A percentile compares a stretch with the other conserved stretches of the same genome.
Evolutionary conservation across 2,113 vertebrate species (phyloP).

Genomic region (Anhinga rufa): DNA sequence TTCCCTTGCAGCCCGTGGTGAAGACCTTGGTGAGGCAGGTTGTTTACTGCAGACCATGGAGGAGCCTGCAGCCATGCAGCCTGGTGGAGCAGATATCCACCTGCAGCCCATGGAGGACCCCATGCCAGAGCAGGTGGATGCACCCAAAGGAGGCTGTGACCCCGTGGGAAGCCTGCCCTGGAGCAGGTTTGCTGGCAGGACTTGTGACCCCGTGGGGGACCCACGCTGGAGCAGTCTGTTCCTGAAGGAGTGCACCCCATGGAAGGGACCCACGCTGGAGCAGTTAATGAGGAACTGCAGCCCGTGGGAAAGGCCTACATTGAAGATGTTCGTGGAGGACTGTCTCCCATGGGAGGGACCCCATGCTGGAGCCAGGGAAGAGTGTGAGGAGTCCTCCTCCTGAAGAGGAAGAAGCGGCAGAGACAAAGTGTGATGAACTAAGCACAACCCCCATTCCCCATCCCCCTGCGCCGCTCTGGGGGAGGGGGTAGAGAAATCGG

Average conservation of each 20-base stretch:
- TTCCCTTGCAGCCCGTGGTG: neutral
- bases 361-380: neutral
- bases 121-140: neutral
- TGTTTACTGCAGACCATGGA: too few species aligned
- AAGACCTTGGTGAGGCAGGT: too few species aligned
- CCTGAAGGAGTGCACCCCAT: too few species aligned
- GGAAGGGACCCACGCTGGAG: too few species aligned
- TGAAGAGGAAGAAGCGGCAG: neutral
- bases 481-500: neutral
- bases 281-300: too few species aligned
- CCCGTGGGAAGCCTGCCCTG: neutral
- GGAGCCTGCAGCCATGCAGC: too few species aligned
- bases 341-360: too few species aligned
- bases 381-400: neutral
- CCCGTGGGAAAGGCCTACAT: neutral
- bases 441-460: neutral
- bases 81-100: too few species aligned
- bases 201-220: neutral
- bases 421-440: neutral
- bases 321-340: neutral
- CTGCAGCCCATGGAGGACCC: neutral
- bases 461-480: accelerated
- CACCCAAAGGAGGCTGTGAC: neutral
- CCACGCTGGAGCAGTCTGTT: neutral
- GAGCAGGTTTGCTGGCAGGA: neutral